Evolutionary conservation across 2,797 vertebrate genomes (phyloP).

Genomic region (Pogoniulus pusillus): DNA sequence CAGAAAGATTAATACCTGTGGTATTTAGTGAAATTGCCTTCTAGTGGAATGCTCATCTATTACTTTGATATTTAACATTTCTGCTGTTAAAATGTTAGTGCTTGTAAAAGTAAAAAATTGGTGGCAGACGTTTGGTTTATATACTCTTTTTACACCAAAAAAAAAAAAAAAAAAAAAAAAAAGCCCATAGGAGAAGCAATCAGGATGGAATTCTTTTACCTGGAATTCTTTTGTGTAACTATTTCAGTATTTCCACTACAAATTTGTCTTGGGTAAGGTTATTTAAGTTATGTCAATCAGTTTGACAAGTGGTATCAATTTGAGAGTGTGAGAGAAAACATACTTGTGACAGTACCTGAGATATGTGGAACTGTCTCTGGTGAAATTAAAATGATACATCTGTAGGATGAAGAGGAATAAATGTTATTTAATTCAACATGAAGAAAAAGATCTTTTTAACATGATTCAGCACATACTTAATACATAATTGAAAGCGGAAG

Average conservation of each 20-base stretch:
- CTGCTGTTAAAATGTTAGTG: slow-evolving; percentile 80
- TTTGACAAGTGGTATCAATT: not conserved
- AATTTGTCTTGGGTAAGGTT: not conserved
- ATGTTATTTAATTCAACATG: slow-evolving; percentile 39
- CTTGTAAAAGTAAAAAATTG: slow-evolving; percentile 62
- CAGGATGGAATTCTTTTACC: accelerated
- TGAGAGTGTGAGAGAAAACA: not conserved
- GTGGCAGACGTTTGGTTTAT: slow-evolving; percentile 56
- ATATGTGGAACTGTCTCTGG: not conserved
- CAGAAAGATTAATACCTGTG: slow-evolving; percentile 83
- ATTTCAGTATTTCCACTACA: not conserved
- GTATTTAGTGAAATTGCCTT: slow-evolving; percentile 84
- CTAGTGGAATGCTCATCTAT: slow-evolving; percentile 79
- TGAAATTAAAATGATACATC: slow-evolving; percentile 18
- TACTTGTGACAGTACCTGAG: not conserved
- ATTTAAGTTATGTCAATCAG: not conserved
- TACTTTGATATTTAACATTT: slow-evolving; percentile 82
- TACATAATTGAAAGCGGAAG: slow-evolving; percentile 31
- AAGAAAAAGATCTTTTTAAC: slow-evolving; percentile 35
- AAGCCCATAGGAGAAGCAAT: slow-evolving; percentile 2
- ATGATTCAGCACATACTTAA: slow-evolving; percentile 47
- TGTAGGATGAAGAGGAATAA: slow-evolving; percentile 52
- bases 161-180: not conserved
- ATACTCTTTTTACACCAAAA: slow-evolving; percentile 14
- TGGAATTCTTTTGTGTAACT: not conserved